A percentile compares a stretch with the other conserved stretches of the same genome.
phyloP scores from a whole-genome alignment of 2,113 vertebrate species.

The Pungitius pungitius region DNA sequence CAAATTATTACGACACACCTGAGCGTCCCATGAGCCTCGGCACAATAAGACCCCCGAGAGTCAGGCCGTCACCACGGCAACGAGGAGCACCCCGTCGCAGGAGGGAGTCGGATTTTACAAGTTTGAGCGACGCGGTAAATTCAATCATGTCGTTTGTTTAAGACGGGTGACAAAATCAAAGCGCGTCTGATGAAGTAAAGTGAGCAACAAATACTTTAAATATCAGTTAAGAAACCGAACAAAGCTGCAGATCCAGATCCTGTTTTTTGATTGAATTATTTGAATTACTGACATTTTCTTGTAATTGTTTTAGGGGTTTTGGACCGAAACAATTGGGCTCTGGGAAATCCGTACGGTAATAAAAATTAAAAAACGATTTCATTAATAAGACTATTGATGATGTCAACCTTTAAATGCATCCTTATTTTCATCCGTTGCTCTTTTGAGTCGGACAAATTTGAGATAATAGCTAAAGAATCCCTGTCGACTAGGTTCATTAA shows the following conservation, averaged over 20 bases:
- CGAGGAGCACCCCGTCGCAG: background rate
- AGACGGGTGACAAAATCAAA: background rate
- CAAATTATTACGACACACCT: conserved; percentile 74
- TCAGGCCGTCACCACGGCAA: background rate
- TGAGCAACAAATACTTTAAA: background rate
- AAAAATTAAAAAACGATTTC: background rate
- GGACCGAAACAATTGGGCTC: background rate
- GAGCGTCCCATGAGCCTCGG: conserved; percentile 51
- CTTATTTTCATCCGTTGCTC: background rate
- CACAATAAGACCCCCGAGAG: conserved; percentile 58
- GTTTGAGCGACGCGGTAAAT: background rate
- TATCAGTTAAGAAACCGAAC: background rate
- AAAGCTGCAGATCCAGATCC: background rate
- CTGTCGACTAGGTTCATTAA: background rate
- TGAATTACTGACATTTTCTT: background rate
- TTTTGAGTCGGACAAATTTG: background rate
- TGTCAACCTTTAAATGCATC: too few species aligned
- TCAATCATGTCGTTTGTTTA: background rate
- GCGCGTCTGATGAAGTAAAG: background rate
- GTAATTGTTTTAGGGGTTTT: background rate
- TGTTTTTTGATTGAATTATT: background rate
- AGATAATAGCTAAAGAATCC: background rate
- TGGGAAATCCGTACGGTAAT: background rate
- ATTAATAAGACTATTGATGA: too few species aligned
- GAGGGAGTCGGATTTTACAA: background rate